phyloP scores from a whole-genome alignment of 1,140 invertebrate genomes.

The Oryctes rhinoceros region DNA sequence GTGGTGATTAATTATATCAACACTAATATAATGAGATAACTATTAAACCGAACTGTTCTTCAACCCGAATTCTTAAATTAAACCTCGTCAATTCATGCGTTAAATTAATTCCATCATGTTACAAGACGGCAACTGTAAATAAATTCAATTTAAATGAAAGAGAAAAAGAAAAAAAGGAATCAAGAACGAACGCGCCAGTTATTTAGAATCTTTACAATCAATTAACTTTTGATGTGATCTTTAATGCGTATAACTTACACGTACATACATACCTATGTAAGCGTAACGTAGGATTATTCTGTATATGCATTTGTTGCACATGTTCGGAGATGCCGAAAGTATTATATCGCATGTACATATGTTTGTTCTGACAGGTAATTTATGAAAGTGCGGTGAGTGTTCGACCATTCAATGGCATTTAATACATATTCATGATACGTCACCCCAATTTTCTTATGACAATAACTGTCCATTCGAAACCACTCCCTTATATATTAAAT shows the following conservation, averaged over 20 bases:
- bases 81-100: not conserved
- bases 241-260: not conserved
- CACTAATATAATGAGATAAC: not conserved
- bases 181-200: not conserved
- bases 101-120: conserved; percentile 3
- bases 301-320: not conserved
- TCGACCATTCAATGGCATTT: conserved; percentile 5
- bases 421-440: conserved; percentile 28
- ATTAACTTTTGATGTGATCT: not conserved
- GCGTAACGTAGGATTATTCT: not conserved
- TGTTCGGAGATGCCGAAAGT: not conserved
- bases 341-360: not conserved
- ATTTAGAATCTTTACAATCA: not conserved
- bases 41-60: conserved; percentile 1
- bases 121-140: not conserved
- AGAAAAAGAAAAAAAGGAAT: not conserved
- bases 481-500: conserved; percentile 29
- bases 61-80: not conserved
- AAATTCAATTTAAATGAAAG: not conserved
- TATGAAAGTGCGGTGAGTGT: conserved; percentile 10
- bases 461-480: conserved; percentile 28
- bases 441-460: conserved; percentile 34
- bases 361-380: conserved; percentile 2
- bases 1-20: conserved; percentile 20
- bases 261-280: not conserved